Conservation (phyloP, 2,797 vertebrate genomes). For the Falco columbarius region DNA sequence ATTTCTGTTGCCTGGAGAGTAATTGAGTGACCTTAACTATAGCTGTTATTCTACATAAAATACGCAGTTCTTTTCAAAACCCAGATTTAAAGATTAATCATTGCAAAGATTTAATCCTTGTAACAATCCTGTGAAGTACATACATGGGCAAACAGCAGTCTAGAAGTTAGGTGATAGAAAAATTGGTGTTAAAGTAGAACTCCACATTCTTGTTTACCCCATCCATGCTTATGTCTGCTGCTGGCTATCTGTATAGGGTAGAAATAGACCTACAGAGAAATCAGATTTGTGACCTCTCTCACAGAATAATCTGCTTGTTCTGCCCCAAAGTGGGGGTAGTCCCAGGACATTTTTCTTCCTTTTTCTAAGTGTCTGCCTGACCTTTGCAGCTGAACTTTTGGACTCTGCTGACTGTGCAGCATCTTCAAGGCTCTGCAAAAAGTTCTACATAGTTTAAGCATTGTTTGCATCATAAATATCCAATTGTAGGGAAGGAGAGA, state of each 20-base stretch:
- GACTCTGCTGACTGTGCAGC: conserved; percentile 3
- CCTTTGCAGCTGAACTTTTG: not conserved
- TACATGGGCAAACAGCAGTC: not conserved
- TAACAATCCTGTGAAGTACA: not conserved
- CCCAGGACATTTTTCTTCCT: not conserved
- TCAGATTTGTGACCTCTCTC: not conserved
- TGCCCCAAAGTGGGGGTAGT: not conserved
- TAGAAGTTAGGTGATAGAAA: not conserved
- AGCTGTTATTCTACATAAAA: not conserved
- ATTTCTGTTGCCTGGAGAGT: not conserved
- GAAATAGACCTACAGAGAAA: not conserved
- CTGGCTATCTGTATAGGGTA: not conserved
- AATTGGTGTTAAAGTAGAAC: not conserved
- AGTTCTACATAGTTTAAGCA: not conserved
- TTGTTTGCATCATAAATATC: conserved; percentile 13
- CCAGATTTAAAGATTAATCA: not conserved
- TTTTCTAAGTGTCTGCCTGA: not conserved
- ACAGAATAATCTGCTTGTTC: not conserved
- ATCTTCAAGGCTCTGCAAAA: not conserved
- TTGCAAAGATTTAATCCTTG: not conserved
- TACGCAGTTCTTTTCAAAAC: not conserved
- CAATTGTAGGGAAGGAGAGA: not conserved
- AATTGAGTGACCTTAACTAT: conserved; percentile 4
- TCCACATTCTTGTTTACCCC: not conserved
- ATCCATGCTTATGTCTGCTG: not conserved